phyloP scores from a whole-genome alignment of 2,888 invertebrate genomes.

The Xestia rhomboidea region DNA sequence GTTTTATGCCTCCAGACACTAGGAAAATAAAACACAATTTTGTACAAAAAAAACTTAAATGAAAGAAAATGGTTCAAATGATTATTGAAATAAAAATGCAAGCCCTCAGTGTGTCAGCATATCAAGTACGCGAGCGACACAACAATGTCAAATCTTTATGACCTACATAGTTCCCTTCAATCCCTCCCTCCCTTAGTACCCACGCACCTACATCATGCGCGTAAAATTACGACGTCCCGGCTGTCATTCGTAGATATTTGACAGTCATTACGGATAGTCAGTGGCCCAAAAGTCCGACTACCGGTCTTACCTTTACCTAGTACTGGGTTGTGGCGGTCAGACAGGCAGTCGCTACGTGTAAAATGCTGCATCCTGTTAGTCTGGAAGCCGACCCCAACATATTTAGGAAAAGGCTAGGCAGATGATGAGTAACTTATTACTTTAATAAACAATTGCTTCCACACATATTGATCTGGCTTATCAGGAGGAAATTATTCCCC shows the following conservation, averaged over 20 bases:
- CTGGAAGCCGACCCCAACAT: too few relatives aligned
- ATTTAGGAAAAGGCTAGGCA: too few relatives aligned
- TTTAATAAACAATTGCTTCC: background rate
- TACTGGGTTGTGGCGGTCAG: too few relatives aligned
- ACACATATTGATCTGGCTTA: background rate
- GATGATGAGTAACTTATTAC: background rate
- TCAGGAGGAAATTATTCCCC: background rate
- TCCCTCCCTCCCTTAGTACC: slow-evolving; percentile 11
- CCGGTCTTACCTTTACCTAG: too few relatives aligned
- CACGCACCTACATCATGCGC: slow-evolving; percentile 47
- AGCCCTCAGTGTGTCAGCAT: background rate
- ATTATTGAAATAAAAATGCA: background rate
- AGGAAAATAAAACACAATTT: too few relatives aligned
- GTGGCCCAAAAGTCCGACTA: too few relatives aligned
- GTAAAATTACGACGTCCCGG: slow-evolving; percentile 40
- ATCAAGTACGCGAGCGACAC: background rate
- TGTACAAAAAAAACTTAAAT: background rate
- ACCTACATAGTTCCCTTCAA: slow-evolving; percentile 2
- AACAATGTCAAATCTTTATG: background rate
- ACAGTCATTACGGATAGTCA: too few relatives aligned
- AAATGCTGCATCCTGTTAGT: too few relatives aligned
- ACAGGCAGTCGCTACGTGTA: too few relatives aligned
- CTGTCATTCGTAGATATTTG: too few relatives aligned
- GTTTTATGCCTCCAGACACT: background rate
- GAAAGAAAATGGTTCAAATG: background rate